phyloP scores from a whole-genome alignment of 2,888 invertebrate genomes.

The Eupithecia subumbrata region DNA sequence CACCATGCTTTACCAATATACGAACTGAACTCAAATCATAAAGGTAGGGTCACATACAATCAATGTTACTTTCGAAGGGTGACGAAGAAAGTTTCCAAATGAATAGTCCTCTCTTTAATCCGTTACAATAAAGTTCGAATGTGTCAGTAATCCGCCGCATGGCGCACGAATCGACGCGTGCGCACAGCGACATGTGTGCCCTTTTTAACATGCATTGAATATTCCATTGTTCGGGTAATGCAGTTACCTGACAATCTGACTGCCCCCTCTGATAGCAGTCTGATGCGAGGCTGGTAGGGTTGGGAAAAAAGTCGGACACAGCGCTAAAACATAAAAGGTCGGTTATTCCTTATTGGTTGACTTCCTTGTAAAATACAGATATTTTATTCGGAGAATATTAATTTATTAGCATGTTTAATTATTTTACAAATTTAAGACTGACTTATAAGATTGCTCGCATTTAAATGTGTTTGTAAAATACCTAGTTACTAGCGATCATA shows the following conservation, averaged over 20 bases:
- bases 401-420: neutral
- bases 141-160: constrained; percentile 55
- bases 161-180: constrained; percentile 57
- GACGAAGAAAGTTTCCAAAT: constrained; percentile 8
- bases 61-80: neutral
- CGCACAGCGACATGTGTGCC: constrained; percentile 69
- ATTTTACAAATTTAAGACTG: neutral
- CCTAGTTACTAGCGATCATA: too few species aligned
- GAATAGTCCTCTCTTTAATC: constrained; percentile 52
- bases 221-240: constrained; percentile 78
- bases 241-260: constrained; percentile 63
- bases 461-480: neutral
- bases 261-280: constrained; percentile 42
- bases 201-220: constrained; percentile 73
- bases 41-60: neutral
- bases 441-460: neutral
- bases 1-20: neutral
- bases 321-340: neutral
- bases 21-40: neutral
- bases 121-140: constrained; percentile 58
- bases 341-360: neutral
- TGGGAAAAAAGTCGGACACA: constrained; percentile 9
- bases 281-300: constrained; percentile 13
- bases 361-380: neutral
- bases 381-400: neutral